Base-by-base conservation (phyloP, 2,888 invertebrate species). In the Pristionchus arcanus region DNA sequence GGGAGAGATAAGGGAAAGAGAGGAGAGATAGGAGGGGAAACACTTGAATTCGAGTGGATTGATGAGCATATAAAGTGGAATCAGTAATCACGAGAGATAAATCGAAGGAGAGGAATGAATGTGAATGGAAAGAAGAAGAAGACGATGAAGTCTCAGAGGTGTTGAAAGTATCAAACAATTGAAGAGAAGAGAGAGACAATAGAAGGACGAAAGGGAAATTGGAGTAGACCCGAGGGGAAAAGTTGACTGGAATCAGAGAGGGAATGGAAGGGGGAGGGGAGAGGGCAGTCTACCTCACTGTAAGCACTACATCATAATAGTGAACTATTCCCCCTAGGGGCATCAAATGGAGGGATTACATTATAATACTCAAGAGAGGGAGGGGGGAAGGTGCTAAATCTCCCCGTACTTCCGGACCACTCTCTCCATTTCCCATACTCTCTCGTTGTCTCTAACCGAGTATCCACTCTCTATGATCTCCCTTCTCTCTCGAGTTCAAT, bases 131-230 rank as follows among this genome's bases (percentile, higher is more conserved):
- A 68, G 68, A n/a, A 63, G 68, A 68, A n/a, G n/a, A n/a, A 68
- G 68, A n/a, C n/a, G 68, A 28, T n/a, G 13, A 68, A 68, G 68
- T 49, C 42, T 49, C 42, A 49, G n/a, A 31, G 68, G 68, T 31
- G 68, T 68, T 21, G n/a, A 28, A 68, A 68, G 68, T 28, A 68
- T 68, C 68, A 68, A 68, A 68, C n/a, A 68, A 68, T 68, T n/a
- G 68, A 28, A 28, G 68, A 68, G 31, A 68, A n/a, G n/a, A 68
- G n/a, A 68, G 68, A 68, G 68, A 68, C 68, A 68, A 68, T 68
- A n/a, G 68, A 68, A 28, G 31, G 68, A 49, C 42, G 42, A 49
- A 49, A 49, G 42, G n/a, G 68, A 68, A 68, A 68, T 68, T 68
- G n/a, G 68, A 68, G 68, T n/a, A 68, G 68, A 68, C n/a, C 9